phyloP scores from a whole-genome alignment of 2,888 invertebrate genomes.

The Anodontia alba region DNA sequence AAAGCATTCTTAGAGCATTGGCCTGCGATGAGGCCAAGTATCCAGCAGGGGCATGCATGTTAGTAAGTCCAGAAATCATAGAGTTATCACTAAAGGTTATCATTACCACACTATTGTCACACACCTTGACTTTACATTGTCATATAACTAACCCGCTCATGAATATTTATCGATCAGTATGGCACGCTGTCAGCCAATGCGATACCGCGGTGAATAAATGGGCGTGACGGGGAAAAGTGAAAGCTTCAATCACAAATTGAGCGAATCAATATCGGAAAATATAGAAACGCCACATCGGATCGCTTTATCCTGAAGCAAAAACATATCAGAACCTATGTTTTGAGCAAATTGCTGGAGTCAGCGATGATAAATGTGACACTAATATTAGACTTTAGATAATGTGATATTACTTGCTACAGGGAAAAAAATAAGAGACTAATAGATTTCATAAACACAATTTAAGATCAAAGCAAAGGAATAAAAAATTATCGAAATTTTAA shows the following conservation, averaged over 20 bases:
- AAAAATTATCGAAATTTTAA: constrained; percentile 6
- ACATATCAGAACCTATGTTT: not conserved
- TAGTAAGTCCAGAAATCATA: constrained; percentile 42
- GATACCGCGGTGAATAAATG: constrained; percentile 7
- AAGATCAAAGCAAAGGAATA: constrained; percentile 18
- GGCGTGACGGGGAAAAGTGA: constrained; percentile 22
- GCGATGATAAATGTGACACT: constrained; percentile 36
- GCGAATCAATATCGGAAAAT: not conserved
- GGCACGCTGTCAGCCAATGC: constrained; percentile 35
- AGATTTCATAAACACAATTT: constrained; percentile 25
- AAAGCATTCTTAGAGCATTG: constrained; percentile 59
- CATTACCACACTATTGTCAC: constrained; percentile 50
- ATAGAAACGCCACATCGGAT: constrained; percentile 14
- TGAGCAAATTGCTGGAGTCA: constrained; percentile 36
- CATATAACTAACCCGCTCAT: constrained; percentile 50
- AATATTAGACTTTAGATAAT: constrained; percentile 41
- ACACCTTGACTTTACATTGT: constrained; percentile 47
- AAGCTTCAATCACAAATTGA: constrained; percentile 11
- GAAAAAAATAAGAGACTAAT: constrained; percentile 16
- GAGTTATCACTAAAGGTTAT: constrained; percentile 56
- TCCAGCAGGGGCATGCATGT: constrained; percentile 50
- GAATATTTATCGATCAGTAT: constrained; percentile 54
- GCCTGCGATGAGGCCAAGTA: constrained; percentile 55
- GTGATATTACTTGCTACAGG: not conserved
- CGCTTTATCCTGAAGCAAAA: constrained; percentile 21